Conservation (phyloP, 2,113 vertebrate species). For the Drymodes brunneopygia region DNA sequence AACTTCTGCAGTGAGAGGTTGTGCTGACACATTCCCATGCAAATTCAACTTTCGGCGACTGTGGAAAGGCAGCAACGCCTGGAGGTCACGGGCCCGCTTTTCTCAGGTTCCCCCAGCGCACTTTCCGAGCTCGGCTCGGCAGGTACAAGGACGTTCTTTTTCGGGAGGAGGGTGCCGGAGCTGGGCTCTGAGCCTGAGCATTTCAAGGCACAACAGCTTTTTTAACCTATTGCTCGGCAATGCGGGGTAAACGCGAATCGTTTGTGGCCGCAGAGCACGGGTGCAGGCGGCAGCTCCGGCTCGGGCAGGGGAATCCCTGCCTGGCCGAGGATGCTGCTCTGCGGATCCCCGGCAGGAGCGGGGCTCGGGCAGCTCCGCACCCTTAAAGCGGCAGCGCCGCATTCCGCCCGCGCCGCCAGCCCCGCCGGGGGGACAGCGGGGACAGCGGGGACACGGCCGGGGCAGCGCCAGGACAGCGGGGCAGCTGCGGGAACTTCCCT, state of each 20-base stretch:
- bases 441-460: neutral
- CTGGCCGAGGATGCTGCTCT: slow-evolving; percentile 50
- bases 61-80: neutral
- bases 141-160: neutral
- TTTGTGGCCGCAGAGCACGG: rapidly evolving
- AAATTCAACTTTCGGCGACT: neutral
- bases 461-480: neutral
- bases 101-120: rapidly evolving
- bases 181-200: rapidly evolving
- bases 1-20: neutral
- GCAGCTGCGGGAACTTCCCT: too few species aligned
- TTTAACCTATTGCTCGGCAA: rapidly evolving
- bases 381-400: slow-evolving; percentile 73
- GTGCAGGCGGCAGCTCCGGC: neutral
- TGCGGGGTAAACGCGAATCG: neutral
- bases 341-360: slow-evolving; percentile 76
- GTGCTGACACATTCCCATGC: neutral
- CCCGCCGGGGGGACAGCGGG: neutral
- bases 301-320: neutral
- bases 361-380: slow-evolving; percentile 72
- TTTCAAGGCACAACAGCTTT: neutral
- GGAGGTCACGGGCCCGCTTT: rapidly evolving
- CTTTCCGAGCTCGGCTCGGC: neutral
- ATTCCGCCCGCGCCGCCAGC: slow-evolving; percentile 11
- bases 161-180: neutral